Evolutionary conservation across 2,797 vertebrate species (phyloP), one percentile per base, ranked within the genome.

Genomic region (Morus bassanus): DNA sequence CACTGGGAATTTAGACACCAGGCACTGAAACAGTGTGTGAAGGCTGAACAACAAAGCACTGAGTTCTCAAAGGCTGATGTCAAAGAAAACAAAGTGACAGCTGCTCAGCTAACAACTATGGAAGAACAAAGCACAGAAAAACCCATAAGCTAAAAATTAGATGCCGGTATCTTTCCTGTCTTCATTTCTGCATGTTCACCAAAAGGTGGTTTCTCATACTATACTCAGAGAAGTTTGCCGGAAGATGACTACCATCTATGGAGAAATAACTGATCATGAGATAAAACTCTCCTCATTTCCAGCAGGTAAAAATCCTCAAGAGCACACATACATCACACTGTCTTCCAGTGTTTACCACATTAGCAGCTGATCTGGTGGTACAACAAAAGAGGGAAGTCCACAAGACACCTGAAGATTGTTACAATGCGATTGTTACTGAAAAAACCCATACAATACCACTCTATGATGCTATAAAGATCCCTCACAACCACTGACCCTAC

Each of bases 311-410:
- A 86, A 43, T 30, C 22, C 18, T 37, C 50, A 61, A 79, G 27
- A 13, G 18, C 1, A 0, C 27, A 73, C 3, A 65, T 1, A 50
- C 7, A 33, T 39, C n/a, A 33, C 28, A 9, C 28, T 65, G 0
- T 41, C 91, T 60, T 45, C 35, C 61, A 77, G n/a, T 35, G 61
- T 70, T 70, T 63, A 70, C 24, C 39, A 16, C 18, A 13, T 12
- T 18, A 67, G 53, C 68, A 64, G n/a, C 35, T 91, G 12, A 68
- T 22, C 41, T 43, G 48, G 37, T 54, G 41, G 21, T 19, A 45
- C 31, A 74, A 70, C 0, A 0, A 51, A 31, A 74, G 9, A 76
- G 39, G 18, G n/a, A 93, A 77, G 37, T 7, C 24, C 56, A 80
- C 11, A 70, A 41, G 68, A 56, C 18, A 67, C 21, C 10, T 61